A percentile compares a stretch with the other conserved stretches of the same genome.
Evolutionary conservation across 2,888 invertebrate species (phyloP).

Genomic region (Ypsolopha sequella): DNA sequence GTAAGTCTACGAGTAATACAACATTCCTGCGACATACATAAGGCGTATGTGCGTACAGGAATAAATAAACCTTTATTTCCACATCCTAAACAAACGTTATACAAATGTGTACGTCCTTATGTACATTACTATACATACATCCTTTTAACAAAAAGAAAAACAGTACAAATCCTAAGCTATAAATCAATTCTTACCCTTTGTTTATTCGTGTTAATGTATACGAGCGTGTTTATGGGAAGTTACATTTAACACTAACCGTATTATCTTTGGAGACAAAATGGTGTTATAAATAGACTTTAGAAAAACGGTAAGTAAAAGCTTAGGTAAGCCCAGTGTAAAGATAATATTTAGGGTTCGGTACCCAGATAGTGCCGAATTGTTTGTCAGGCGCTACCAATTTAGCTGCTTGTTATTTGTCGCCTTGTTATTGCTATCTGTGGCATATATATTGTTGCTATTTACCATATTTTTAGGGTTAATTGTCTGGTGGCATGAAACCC

Average conservation of each 20-base stretch:
- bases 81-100: not conserved
- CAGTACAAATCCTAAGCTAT: not conserved
- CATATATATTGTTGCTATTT: no score
- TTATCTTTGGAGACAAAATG: not conserved
- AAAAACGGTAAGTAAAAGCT: no score
- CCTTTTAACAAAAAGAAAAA: not conserved
- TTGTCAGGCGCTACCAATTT: no score
- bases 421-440: no score
- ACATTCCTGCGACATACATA: not conserved
- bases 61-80: not conserved
- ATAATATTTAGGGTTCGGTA: no score
- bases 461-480: no score
- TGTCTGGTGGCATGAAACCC: no score
- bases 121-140: not conserved
- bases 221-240: not conserved
- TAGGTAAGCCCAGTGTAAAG: no score
- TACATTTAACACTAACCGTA: not conserved
- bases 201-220: slow-evolving; percentile 1
- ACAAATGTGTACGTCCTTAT: not conserved
- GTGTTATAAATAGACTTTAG: no score
- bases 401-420: no score
- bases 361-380: no score
- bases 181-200: not conserved
- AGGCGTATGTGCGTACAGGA: not conserved
- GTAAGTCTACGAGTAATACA: no score